These are phyloP conservation scores for Galago senegalensis DNA, from an alignment of 2,797 vertebrate genomes.

Conservation along the genomic window DNA sequence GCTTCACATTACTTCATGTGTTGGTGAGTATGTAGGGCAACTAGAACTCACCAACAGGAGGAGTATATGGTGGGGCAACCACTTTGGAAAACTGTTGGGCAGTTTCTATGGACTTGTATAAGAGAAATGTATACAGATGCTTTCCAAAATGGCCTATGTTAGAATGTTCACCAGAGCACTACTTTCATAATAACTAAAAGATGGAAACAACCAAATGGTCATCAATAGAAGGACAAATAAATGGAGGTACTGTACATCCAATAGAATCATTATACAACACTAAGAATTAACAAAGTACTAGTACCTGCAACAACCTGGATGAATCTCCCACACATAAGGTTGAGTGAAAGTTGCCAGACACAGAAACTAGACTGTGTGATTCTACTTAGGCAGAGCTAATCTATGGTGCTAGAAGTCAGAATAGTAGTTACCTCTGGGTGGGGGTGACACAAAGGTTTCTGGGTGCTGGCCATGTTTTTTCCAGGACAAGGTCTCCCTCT, in stretches of 20 bases:
- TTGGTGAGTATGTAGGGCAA: not conserved
- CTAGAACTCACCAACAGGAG: not conserved
- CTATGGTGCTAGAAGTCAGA: not conserved
- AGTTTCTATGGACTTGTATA: not conserved
- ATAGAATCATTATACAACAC: not conserved
- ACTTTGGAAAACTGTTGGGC: not conserved
- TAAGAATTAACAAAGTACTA: not conserved
- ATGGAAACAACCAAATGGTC: not conserved
- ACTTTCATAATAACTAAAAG: slow-evolving; percentile 30
- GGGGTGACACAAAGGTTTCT: not conserved
- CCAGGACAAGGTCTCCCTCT: not conserved
- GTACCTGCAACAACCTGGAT: not conserved
- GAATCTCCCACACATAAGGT: not conserved
- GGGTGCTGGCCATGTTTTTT: not conserved
- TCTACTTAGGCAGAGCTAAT: not conserved
- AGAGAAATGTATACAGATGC: not conserved
- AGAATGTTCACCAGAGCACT: not conserved
- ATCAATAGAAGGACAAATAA: not conserved
- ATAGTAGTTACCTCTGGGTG: not conserved
- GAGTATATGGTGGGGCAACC: not conserved
- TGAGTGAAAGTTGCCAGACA: not conserved
- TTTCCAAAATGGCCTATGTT: not conserved
- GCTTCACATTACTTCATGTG: not conserved
- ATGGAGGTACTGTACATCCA: not conserved
- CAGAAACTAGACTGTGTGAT: not conserved